A percentile compares a stretch with the other conserved stretches of the same genome.
Conservation (phyloP, 2,113 vertebrate genomes). For the Crotalus horridus region DNA sequence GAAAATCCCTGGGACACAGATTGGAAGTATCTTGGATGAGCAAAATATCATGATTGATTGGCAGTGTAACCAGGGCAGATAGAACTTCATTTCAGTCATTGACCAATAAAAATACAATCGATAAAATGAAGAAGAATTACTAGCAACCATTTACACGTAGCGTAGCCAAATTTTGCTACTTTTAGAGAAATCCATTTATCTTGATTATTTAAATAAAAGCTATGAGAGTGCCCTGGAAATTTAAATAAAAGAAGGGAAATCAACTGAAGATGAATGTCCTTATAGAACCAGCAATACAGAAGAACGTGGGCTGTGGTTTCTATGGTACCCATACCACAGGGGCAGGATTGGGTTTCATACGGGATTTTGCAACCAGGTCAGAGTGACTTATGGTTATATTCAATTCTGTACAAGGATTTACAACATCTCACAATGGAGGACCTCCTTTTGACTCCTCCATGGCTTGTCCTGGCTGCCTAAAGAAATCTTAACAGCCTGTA, state of each 20-base stretch:
- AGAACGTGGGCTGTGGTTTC: background rate
- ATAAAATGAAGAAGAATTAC: background rate
- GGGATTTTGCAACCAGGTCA: background rate
- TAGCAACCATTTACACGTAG: background rate
- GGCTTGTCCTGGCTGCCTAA: background rate
- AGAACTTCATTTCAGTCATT: background rate
- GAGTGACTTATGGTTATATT: background rate
- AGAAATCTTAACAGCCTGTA: background rate
- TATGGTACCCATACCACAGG: background rate
- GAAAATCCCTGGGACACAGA: background rate
- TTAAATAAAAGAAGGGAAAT: background rate
- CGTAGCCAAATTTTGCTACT: background rate
- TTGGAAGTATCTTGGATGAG: background rate
- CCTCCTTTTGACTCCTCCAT: background rate
- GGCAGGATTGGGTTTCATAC: background rate
- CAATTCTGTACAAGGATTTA: background rate
- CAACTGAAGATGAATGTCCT: background rate
- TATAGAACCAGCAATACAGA: background rate
- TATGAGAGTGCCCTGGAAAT: background rate
- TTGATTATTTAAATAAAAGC: background rate
- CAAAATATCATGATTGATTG: background rate
- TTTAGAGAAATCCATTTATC: background rate
- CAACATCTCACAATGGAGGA: background rate
- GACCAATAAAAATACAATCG: background rate
- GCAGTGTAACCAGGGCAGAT: background rate